These are phyloP conservation scores for Callinectes sapidus DNA, from an alignment of 2,888 invertebrate species.

Conservation along the genomic window DNA sequence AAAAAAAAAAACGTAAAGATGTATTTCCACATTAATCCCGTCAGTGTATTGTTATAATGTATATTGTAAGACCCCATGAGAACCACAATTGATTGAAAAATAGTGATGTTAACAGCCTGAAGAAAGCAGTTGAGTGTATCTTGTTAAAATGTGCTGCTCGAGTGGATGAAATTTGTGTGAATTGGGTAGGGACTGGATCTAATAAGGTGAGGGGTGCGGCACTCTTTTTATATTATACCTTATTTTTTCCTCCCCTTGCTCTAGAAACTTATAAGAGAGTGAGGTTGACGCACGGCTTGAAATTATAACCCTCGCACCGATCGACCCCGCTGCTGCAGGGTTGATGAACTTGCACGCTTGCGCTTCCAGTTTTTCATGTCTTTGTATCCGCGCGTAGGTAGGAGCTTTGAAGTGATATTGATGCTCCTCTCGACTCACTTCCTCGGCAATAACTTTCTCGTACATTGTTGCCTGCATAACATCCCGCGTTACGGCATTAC, in stretches of 20 bases:
- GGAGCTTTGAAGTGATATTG: neutral
- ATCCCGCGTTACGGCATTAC: neutral
- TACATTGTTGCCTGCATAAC: neutral
- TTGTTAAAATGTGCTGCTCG: no score
- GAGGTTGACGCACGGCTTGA: neutral
- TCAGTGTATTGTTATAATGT: no score
- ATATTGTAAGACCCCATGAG: neutral
- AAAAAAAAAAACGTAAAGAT: no score
- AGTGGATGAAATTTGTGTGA: no score
- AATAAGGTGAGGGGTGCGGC: neutral
- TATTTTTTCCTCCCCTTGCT: neutral
- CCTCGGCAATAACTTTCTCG: neutral
- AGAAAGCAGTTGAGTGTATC: no score
- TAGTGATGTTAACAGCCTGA: neutral
- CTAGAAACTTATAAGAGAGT: neutral
- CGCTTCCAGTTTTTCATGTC: neutral
- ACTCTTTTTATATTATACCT: neutral
- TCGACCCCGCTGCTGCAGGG: conserved; percentile 12
- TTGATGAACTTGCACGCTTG: conserved; percentile 16
- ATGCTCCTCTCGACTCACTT: neutral
- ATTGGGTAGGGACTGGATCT: neutral
- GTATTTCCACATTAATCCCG: no score
- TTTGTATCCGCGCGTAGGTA: neutral
- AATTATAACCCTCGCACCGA: neutral
- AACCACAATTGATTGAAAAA: neutral